Conservation (phyloP, 2,113 vertebrate species). For the Phodopus roborovskii region DNA sequence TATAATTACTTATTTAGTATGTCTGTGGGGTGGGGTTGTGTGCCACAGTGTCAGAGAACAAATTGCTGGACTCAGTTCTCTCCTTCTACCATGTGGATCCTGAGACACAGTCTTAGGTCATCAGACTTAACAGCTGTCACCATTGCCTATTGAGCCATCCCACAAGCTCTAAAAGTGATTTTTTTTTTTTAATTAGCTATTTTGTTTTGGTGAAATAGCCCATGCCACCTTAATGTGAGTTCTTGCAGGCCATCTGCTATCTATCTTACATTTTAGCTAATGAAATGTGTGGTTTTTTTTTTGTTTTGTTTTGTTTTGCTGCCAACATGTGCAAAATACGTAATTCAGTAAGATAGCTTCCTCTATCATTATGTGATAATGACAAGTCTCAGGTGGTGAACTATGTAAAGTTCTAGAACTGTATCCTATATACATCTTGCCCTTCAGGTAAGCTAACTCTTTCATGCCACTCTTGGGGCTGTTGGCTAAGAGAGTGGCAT, state of each 20-base stretch:
- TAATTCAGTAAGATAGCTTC: neutral
- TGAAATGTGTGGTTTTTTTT: neutral
- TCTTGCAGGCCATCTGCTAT: neutral
- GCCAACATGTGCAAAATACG: neutral
- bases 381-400: neutral
- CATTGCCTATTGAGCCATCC: neutral
- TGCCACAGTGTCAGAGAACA: neutral
- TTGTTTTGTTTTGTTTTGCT: too few species aligned
- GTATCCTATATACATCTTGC: too few species aligned
- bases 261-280: neutral
- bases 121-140: neutral
- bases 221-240: neutral
- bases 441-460: neutral
- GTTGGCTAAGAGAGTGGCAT: neutral
- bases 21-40: neutral
- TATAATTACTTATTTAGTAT: neutral
- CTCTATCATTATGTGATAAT: accelerated
- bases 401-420: neutral
- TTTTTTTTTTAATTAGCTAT: neutral
- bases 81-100: too few species aligned
- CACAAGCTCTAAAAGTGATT: neutral
- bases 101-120: neutral
- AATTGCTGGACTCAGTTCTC: neutral
- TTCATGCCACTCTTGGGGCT: neutral
- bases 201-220: neutral